A percentile compares a stretch with the other conserved stretches of the same genome.
Evolutionary conservation across 2,113 vertebrate species (phyloP).

Genomic region (Crypturellus undulatus): DNA sequence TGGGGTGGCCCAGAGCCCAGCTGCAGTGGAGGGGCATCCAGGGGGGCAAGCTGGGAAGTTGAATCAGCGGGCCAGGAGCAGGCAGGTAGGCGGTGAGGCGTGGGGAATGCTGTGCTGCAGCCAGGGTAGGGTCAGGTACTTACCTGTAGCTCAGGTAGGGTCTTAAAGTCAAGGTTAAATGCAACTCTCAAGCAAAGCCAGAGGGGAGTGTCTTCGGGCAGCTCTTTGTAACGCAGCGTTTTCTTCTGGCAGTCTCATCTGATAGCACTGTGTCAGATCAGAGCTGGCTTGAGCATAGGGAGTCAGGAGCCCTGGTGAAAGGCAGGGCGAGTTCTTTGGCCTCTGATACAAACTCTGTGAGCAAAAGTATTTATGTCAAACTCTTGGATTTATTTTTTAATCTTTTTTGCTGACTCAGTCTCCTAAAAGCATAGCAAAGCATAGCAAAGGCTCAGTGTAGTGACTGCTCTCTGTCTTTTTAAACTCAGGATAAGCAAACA

Average conservation of each 20-base stretch:
- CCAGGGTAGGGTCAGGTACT: no score
- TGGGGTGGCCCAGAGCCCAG: not conserved
- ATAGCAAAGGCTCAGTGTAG: not conserved
- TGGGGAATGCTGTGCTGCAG: not conserved
- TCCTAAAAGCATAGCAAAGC: not conserved
- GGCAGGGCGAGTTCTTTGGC: no score
- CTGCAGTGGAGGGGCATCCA: not conserved
- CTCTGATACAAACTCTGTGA: no score
- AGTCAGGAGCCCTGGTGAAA: no score
- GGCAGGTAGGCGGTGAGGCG: not conserved
- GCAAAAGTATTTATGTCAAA: no score
- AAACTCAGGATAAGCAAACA: not conserved
- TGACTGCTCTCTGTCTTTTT: not conserved
- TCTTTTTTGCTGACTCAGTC: not conserved
- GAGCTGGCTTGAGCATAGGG: no score
- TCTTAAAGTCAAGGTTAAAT: not conserved
- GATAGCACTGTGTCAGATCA: no score
- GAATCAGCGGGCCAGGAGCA: not conserved
- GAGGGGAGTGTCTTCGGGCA: not conserved
- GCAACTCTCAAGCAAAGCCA: not conserved
- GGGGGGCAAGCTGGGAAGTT: not conserved
- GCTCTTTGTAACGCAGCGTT: not conserved
- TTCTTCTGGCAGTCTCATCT: not conserved
- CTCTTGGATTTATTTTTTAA: not conserved
- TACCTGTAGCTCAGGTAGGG: no score